These are phyloP conservation scores for Charanyca ferruginea DNA, from an alignment of 2,888 invertebrate genomes.

Conservation along the genomic window DNA sequence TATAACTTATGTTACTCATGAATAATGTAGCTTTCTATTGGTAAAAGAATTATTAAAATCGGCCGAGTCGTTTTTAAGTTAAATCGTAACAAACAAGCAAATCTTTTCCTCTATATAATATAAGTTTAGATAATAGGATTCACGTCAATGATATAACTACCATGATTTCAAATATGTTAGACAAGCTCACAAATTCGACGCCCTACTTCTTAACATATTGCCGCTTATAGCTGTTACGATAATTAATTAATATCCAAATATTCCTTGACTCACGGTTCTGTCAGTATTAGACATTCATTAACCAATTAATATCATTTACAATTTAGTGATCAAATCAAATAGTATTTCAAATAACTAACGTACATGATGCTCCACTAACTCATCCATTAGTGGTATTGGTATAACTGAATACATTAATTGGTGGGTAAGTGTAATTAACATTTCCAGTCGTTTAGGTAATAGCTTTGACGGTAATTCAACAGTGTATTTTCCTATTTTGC, in stretches of 20 bases:
- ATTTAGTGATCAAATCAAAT: slow-evolving; percentile 1
- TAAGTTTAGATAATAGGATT: no score
- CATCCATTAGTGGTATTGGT: slow-evolving; percentile 23
- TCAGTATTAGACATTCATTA: slow-evolving; percentile 3
- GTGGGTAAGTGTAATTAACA: slow-evolving; percentile 6
- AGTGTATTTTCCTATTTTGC: no score
- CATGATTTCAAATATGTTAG: background rate
- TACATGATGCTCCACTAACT: slow-evolving; percentile 10
- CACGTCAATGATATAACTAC: background rate
- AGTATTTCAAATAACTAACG: background rate
- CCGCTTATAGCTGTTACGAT: background rate
- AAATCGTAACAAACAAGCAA: no score
- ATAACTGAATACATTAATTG: no score
- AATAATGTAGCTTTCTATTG: no score
- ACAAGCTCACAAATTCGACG: background rate
- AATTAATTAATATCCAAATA: slow-evolving; percentile 7
- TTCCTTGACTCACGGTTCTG: background rate
- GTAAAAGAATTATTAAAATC: no score
- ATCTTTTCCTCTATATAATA: no score
- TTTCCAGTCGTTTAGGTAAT: slow-evolving; percentile 5
- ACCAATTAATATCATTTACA: background rate
- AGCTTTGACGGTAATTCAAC: no score
- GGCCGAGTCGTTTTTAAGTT: no score
- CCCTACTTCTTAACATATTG: background rate
- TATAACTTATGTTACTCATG: no score